These are phyloP conservation scores for Arnoldichthys spilopterus DNA, from an alignment of 2,797 vertebrate genomes.

Conservation along the genomic window DNA sequence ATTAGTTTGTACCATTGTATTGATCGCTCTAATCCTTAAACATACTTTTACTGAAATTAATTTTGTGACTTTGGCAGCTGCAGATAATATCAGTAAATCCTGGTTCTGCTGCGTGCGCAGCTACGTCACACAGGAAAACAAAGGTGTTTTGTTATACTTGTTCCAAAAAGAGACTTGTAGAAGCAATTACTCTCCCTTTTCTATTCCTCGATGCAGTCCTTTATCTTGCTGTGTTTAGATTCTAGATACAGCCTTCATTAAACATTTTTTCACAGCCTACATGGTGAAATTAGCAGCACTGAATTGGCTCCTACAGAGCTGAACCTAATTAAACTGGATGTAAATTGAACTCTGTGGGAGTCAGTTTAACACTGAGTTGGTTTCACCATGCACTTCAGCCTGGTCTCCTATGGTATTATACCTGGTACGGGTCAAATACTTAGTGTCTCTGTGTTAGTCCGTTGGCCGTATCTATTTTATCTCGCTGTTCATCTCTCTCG, in stretches of 20 bases:
- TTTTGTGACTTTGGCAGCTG: constrained; percentile 59
- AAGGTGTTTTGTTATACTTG: constrained; percentile 24
- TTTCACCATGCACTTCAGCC: background rate
- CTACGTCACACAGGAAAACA: constrained; percentile 23
- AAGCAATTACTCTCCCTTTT: constrained; percentile 19
- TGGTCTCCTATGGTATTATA: background rate
- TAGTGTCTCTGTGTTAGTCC: background rate
- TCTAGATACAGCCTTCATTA: constrained; percentile 29
- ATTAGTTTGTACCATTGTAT: constrained; percentile 59
- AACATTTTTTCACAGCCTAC: constrained; percentile 23
- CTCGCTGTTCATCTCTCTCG: constrained; percentile 18
- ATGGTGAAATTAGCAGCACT: constrained; percentile 27
- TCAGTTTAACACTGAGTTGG: constrained; percentile 10
- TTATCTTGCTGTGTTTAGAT: background rate
- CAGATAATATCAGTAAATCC: constrained; percentile 38
- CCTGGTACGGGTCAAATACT: background rate
- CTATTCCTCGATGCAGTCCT: constrained; percentile 4
- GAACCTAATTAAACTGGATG: constrained; percentile 43
- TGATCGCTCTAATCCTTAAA: constrained; percentile 59
- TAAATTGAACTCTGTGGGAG: constrained; percentile 38
- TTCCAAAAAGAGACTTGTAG: background rate
- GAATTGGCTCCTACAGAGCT: constrained; percentile 27
- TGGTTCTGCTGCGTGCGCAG: constrained; percentile 12
- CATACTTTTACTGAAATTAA: constrained; percentile 63
- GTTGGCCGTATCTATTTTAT: background rate